Percentiles rank a stretch among this genome's conserved stretches.
Conservation (phyloP, 2,888 invertebrate species). For the Holacanthella duospinosa region DNA sequence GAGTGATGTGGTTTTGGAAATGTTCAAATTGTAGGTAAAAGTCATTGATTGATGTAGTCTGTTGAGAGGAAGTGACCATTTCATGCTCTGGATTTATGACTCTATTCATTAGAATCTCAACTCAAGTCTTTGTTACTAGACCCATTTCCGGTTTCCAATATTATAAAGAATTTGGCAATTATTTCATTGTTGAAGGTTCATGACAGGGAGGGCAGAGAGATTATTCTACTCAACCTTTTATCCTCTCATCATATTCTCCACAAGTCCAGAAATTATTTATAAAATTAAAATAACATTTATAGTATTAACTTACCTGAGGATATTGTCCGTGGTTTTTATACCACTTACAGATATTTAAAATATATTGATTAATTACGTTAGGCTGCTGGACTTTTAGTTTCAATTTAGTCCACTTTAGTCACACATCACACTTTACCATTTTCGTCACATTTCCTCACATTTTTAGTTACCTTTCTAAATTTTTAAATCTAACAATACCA, state of each 20-base stretch:
- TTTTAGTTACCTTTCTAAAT: too few relatives aligned
- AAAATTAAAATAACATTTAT: too few relatives aligned
- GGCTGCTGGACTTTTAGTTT: too few relatives aligned
- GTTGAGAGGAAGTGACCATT: constrained; percentile 37
- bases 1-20: constrained; percentile 22
- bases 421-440: too few relatives aligned
- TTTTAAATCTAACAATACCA: too few relatives aligned
- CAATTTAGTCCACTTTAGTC: too few relatives aligned
- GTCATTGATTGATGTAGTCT: constrained; percentile 14
- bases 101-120: constrained; percentile 16
- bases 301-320: too few relatives aligned
- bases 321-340: constrained; percentile 3
- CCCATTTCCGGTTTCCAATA: constrained; percentile 23
- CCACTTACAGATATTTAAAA: too few relatives aligned
- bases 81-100: constrained; percentile 37
- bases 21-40: constrained; percentile 16
- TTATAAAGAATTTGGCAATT: not conserved
- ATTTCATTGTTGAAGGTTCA: not conserved
- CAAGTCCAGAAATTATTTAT: too few relatives aligned
- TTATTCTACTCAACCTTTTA: not conserved
- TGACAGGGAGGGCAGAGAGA: too few relatives aligned
- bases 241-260: not conserved
- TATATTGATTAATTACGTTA: too few relatives aligned
- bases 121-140: constrained; percentile 18
- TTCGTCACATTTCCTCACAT: too few relatives aligned